Conservation (phyloP, 2,113 vertebrate genomes). For the Etia nguti region DNA sequence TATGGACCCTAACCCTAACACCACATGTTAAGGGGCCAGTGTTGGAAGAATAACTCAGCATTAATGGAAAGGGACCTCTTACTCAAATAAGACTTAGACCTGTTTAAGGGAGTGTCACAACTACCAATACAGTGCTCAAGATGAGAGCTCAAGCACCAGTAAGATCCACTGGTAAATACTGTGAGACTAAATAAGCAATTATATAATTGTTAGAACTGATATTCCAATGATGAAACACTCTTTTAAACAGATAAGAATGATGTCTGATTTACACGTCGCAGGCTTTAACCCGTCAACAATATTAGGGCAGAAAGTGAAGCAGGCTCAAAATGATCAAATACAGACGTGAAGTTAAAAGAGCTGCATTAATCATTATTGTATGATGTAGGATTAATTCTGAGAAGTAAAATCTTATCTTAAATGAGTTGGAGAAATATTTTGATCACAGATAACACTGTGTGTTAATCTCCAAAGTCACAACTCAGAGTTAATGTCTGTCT, state of each 20-base stretch:
- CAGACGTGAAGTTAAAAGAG: not conserved
- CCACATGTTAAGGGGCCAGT: not conserved
- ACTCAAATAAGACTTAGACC: not conserved
- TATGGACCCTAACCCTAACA: not conserved
- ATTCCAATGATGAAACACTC: not conserved
- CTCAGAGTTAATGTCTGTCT: not conserved
- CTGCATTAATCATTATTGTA: not conserved
- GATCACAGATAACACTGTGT: not conserved
- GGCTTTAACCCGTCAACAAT: not conserved
- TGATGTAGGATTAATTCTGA: not conserved
- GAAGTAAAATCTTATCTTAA: not conserved
- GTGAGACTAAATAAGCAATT: not conserved
- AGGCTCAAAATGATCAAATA: not conserved
- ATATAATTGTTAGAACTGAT: not conserved
- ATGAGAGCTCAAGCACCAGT: not conserved
- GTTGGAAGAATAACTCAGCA: not conserved
- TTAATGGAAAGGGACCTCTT: not conserved
- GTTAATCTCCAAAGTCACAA: not conserved
- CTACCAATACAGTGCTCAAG: not conserved
- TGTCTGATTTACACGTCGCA: not conserved
- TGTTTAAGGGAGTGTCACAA: not conserved
- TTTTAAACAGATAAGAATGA: not conserved
- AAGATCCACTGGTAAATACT: not conserved
- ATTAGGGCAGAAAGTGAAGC: not conserved
- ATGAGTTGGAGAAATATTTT: not conserved